Evolutionary conservation across 1,140 invertebrate species (phyloP), one percentile per base, ranked within the genome.

Genomic region (Acromyrmex charruanus): DNA sequence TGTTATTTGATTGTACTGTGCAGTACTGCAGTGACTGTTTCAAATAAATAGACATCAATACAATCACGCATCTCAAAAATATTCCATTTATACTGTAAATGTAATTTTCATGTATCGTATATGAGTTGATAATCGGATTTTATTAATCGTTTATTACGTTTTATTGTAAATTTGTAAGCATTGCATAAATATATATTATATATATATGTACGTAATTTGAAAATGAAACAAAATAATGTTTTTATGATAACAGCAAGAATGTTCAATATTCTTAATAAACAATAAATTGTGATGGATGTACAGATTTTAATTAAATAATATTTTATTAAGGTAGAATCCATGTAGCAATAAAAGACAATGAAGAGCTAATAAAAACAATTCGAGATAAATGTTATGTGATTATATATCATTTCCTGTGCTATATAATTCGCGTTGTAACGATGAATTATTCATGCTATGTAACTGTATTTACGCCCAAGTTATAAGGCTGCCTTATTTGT

Each of bases 401-500:
- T 82, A 72, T 82, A 31, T 35, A 74, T 84, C 49, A 75, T 79
- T 81, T 82, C 31, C 31, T 28, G 65, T 39, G 28, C 58, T 49
- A 71, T 85, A 69, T 44, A 44, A 44, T 85, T 72, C 58, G 66
- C 61, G 69, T 59, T 16, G 68, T 53, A 35, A 31, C 74, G 63
- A 79, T 85, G 74, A 85, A 85, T 85, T 77, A 85, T 85, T 85
- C 82, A 85, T 85, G 80, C 69, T 61, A 25, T 44, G 55, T 49
- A 74, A 71, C 69, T 79, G 61, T 79, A 85, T 68, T 85, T 79
- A 79, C 49, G 74, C 74, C 16, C 59, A 79, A 85, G 82, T 85
- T 85, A 85, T 85, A 77, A 85, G 63, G 31, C 72, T 55, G 49
- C 49, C 74, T 84, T 85, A 85, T 85, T 85, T 85, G 75, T 85